These are phyloP conservation scores for Pachliopta kotzebuea DNA, from an alignment of 2,888 invertebrate species.

Conservation along the genomic window DNA sequence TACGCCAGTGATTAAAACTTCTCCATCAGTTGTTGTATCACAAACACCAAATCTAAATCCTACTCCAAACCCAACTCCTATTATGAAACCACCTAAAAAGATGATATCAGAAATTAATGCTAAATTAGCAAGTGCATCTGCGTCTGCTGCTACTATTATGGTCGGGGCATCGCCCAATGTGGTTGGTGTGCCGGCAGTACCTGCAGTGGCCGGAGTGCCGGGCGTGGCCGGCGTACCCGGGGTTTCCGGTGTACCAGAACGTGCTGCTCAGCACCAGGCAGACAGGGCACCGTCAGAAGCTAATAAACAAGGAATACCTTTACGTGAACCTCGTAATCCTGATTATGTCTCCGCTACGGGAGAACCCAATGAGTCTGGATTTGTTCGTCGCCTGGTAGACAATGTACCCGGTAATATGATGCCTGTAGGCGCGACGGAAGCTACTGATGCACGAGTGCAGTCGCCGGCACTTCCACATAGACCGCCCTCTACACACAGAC, in stretches of 20 bases:
- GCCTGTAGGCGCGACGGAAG: slow-evolving; percentile 67
- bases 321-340: slow-evolving; percentile 29
- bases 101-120: slow-evolving; percentile 72
- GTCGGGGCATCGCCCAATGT: slow-evolving; percentile 34
- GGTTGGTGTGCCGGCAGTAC: slow-evolving; percentile 28
- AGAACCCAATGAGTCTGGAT: slow-evolving; percentile 36
- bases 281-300: slow-evolving; percentile 31
- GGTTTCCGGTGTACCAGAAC: slow-evolving; percentile 24
- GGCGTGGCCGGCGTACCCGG: slow-evolving; percentile 32
- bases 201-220: slow-evolving; percentile 30
- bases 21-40: slow-evolving; percentile 25
- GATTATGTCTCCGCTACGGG: slow-evolving; percentile 38
- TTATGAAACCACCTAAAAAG: slow-evolving; percentile 69
- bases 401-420: slow-evolving; percentile 55
- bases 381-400: slow-evolving; percentile 46
- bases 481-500: slow-evolving; percentile 55
- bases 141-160: slow-evolving; percentile 37
- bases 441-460: slow-evolving; percentile 66
- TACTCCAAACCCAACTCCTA: slow-evolving; percentile 48
- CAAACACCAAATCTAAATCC: slow-evolving; percentile 39
- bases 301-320: slow-evolving; percentile 32
- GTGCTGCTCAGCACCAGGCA: slow-evolving; percentile 26
- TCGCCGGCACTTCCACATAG: slow-evolving; percentile 73
- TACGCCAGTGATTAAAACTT: slow-evolving; percentile 35
- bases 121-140: slow-evolving; percentile 57